A percentile compares a stretch with the other conserved stretches of the same genome.
Evolutionary conservation across 2,888 invertebrate genomes (phyloP).

Genomic region (Amaurobius ferox): DNA sequence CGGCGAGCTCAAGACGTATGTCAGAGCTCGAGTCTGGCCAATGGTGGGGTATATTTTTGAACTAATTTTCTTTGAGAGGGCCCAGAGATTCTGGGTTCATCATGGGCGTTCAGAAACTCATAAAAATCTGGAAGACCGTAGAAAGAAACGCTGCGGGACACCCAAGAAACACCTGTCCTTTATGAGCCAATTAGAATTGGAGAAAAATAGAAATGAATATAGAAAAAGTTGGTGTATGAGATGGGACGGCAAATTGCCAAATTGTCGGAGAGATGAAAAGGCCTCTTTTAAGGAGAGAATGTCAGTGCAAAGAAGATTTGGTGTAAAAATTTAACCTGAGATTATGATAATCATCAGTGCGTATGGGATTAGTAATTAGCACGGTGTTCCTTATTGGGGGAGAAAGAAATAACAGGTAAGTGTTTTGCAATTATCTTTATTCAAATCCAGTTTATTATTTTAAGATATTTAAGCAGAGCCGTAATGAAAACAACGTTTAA

Average conservation of each 20-base stretch:
- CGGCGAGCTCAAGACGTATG: constrained; percentile 44
- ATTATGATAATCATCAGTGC: not conserved
- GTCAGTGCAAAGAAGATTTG: not conserved
- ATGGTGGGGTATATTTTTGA: constrained; percentile 54
- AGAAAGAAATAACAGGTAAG: no score
- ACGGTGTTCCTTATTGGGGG: no score
- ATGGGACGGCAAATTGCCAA: constrained; percentile 3
- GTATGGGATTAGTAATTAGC: not conserved
- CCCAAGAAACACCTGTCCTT: constrained; percentile 47
- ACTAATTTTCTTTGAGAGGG: constrained; percentile 42
- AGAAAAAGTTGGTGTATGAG: not conserved
- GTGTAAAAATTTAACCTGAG: not conserved
- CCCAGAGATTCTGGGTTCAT: constrained; percentile 10
- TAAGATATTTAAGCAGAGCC: no score
- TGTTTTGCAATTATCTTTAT: no score
- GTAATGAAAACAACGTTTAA: no score
- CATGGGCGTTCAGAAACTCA: constrained; percentile 25
- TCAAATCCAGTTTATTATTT: no score
- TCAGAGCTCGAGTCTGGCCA: constrained; percentile 33
- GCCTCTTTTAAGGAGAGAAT: no score
- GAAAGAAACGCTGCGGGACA: constrained; percentile 26
- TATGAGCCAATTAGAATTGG: constrained; percentile 52
- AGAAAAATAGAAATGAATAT: not conserved
- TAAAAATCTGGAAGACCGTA: constrained; percentile 20
- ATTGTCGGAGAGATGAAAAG: not conserved